These are phyloP conservation scores for Scaeva pyrastri DNA, from an alignment of 2,888 invertebrate species.

Conservation along the genomic window DNA sequence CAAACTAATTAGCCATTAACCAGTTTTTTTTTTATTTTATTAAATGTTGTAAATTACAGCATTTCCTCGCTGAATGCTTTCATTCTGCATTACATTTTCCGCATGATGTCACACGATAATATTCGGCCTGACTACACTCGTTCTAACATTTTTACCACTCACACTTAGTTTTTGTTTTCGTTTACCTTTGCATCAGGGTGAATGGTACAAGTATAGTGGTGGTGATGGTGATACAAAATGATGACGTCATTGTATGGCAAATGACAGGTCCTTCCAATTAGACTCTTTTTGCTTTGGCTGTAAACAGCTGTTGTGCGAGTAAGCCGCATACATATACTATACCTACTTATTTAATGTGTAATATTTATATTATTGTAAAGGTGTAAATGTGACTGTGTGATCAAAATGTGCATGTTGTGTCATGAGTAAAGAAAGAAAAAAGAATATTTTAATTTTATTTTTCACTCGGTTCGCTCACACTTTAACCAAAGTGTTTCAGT, in stretches of 20 bases:
- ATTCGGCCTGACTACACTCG: slow-evolving; percentile 12
- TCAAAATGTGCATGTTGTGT: slow-evolving; percentile 63
- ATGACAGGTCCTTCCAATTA: slow-evolving; percentile 34
- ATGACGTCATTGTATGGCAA: slow-evolving; percentile 20
- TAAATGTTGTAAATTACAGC: background rate
- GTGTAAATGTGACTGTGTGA: slow-evolving; percentile 25
- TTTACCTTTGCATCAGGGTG: background rate
- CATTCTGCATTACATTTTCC: slow-evolving; percentile 34
- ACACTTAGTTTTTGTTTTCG: background rate
- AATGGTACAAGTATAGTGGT: background rate
- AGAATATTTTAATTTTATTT: slow-evolving; percentile 55
- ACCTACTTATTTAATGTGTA: background rate
- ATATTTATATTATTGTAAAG: background rate
- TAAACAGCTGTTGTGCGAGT: slow-evolving; percentile 39
- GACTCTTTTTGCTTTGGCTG: background rate
- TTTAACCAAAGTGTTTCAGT: slow-evolving; percentile 39
- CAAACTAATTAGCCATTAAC: background rate
- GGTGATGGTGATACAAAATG: background rate
- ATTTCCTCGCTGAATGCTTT: slow-evolving; percentile 44
- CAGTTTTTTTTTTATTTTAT: background rate
- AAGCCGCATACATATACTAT: slow-evolving; percentile 7
- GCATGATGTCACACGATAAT: slow-evolving; percentile 47
- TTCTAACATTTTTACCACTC: slow-evolving; percentile 11
- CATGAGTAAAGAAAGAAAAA: slow-evolving; percentile 42
- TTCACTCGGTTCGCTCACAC: slow-evolving; percentile 49